Base-by-base conservation (phyloP, 1,140 invertebrate genomes). In the Lanistes nyassanus region DNA sequence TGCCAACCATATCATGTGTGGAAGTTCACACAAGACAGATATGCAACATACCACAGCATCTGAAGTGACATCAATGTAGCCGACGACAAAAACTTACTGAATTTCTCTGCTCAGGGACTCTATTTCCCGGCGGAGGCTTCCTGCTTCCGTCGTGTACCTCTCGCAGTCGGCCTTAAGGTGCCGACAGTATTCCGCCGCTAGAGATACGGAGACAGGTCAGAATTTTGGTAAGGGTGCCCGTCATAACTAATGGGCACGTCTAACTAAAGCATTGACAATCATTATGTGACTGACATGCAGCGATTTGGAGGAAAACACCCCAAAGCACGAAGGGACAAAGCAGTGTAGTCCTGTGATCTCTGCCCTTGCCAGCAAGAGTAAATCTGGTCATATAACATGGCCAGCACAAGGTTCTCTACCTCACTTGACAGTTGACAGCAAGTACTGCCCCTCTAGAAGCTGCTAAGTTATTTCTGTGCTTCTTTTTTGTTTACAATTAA, bases 181-280 rank as follows among this genome's bases (percentile, higher is more conserved):
- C 56, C 68, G 68, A 60, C 66, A 55, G 69, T 70, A 71, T 62
- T 76, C 75, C 31, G 75, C 68, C 56, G 75, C 75, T 76, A 76
- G 58, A 76, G 70, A 76, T 70, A 76, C 56, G 75, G 75, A 76
- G 75, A 76, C 29, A 71, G 13, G 75, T 76, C 68, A 76, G 75
- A 76, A 71, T 76, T 71, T 75, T 58, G 73, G 64, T 64, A 75
- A 55, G 55, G 36, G 64, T 74, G 65, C 73, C 65, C 53, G 64
- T 55, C 39, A 47, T 75, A 67, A 67, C 51, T 65, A 75, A 53
- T 37, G 53, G 53, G 64, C 64, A 68, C 73, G 39, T 37, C 55
- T 67, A 58, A 56, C 64, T 67, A 68, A 7, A n/a, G 26, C 64
- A 67, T 26, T 39, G 60, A 75, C 65, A 66, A 53, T 53, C 6